A percentile compares a stretch with the other conserved stretches of the same genome.
Evolutionary conservation across 1,140 invertebrate genomes (phyloP).

Genomic region (Pemphigus obesinymphae): DNA sequence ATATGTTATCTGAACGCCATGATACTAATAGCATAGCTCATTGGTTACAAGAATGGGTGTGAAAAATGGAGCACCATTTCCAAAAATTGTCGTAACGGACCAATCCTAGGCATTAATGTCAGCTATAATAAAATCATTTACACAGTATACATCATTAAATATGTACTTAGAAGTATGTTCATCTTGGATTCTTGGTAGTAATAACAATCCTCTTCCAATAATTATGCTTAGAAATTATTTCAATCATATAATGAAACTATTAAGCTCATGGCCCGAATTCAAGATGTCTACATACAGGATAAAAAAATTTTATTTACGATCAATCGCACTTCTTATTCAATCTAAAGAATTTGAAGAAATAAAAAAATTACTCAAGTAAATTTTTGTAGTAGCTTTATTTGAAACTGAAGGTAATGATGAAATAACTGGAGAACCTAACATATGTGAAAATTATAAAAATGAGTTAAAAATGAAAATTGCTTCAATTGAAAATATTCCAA

Average conservation of each 20-base stretch:
- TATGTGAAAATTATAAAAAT: background rate
- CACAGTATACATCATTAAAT: background rate
- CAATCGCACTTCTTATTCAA: background rate
- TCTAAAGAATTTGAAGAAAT: background rate
- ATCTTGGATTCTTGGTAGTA: background rate
- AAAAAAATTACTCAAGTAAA: background rate
- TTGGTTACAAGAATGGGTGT: background rate
- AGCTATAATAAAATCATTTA: background rate
- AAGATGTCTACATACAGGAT: background rate
- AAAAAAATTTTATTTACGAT: no score
- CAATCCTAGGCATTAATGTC: background rate
- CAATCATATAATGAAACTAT: slow-evolving; percentile 1
- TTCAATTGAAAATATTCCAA: background rate
- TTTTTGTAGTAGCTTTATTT: background rate
- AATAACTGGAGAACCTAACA: background rate
- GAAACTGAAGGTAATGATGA: background rate
- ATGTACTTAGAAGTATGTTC: background rate
- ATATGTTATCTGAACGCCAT: background rate
- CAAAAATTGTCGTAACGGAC: background rate
- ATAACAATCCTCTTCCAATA: background rate
- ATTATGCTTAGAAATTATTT: background rate
- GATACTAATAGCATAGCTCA: background rate
- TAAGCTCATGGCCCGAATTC: background rate
- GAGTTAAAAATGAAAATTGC: background rate
- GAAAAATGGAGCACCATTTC: background rate